Percentiles rank a stretch among this genome's conserved stretches.
Conservation (phyloP, 2,113 vertebrate genomes). For the Platycercus adscitus region DNA sequence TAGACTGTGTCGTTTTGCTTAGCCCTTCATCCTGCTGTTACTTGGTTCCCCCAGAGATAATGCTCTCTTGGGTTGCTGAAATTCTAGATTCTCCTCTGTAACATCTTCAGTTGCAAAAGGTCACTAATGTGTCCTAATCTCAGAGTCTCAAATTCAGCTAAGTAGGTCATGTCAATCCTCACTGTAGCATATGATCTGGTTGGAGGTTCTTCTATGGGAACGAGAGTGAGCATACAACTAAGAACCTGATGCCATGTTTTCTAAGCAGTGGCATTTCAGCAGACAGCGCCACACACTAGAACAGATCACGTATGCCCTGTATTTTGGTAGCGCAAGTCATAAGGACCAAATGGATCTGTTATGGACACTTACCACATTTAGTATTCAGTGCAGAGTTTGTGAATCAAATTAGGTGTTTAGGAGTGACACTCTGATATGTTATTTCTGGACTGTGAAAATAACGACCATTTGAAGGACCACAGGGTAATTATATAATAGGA, state of each 20-base stretch:
- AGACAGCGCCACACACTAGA: background rate
- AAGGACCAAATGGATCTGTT: background rate
- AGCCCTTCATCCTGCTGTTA: background rate
- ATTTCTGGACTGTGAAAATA: background rate
- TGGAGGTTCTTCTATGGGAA: background rate
- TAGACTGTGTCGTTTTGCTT: background rate
- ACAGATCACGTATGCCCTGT: background rate
- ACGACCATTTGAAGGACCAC: background rate
- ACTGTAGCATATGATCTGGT: accelerated
- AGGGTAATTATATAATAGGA: background rate
- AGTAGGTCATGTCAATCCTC: background rate
- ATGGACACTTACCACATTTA: accelerated
- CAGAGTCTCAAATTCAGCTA: background rate
- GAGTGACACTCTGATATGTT: background rate
- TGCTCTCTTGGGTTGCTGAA: background rate
- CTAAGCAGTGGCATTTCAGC: accelerated
- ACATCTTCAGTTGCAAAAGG: background rate
- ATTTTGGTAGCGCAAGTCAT: background rate
- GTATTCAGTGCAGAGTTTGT: background rate
- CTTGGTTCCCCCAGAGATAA: background rate
- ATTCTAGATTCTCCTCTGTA: background rate
- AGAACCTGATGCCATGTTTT: accelerated
- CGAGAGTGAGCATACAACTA: background rate
- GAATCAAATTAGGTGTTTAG: background rate
- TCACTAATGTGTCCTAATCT: background rate